Evolutionary conservation across 1,140 invertebrate species (phyloP).

Genomic region (Ruditapes philippinarum): DNA sequence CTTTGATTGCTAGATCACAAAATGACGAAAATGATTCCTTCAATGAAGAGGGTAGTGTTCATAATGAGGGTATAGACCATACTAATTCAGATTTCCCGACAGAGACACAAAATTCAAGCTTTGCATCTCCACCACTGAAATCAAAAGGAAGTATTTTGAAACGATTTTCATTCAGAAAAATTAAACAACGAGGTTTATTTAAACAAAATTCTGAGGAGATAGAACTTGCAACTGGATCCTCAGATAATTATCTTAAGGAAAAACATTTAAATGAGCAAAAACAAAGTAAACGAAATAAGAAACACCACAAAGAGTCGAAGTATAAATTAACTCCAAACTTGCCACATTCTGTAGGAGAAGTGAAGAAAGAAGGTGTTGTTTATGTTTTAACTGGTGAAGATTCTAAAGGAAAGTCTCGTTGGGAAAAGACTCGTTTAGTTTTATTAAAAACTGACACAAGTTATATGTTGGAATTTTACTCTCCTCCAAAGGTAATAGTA

Average conservation of each 20-base stretch:
- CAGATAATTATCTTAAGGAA: constrained; percentile 82
- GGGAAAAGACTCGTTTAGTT: constrained; percentile 97
- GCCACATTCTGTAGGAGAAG: constrained; percentile 88
- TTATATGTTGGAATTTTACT: constrained; percentile 98
- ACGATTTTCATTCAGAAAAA: constrained; percentile 92
- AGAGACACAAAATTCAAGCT: constrained; percentile 78
- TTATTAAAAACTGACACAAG: constrained; percentile 97
- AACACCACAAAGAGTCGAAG: constrained; percentile 94
- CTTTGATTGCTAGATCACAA: not conserved
- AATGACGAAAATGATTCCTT: constrained; percentile 67
- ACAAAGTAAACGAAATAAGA: constrained; percentile 86
- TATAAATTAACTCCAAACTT: constrained; percentile 91
- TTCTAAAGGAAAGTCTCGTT: constrained; percentile 96
- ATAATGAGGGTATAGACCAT: constrained; percentile 90
- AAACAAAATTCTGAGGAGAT: constrained; percentile 97
- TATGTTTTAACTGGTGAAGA: constrained; percentile 93
- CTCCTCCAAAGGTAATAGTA: constrained; percentile 95
- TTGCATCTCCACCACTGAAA: constrained; percentile 90
- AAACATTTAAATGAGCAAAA: constrained; percentile 73
- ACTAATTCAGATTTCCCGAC: constrained; percentile 76
- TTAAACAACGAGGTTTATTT: constrained; percentile 94
- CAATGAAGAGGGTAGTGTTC: constrained; percentile 86
- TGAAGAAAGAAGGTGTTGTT: constrained; percentile 96
- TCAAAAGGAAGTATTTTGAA: constrained; percentile 93
- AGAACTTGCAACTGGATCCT: constrained; percentile 89